A percentile compares a stretch with the other conserved stretches of the same genome.
Evolutionary conservation across 2,797 vertebrate species (phyloP).

Genomic region (Poeciliopsis gracilis): DNA sequence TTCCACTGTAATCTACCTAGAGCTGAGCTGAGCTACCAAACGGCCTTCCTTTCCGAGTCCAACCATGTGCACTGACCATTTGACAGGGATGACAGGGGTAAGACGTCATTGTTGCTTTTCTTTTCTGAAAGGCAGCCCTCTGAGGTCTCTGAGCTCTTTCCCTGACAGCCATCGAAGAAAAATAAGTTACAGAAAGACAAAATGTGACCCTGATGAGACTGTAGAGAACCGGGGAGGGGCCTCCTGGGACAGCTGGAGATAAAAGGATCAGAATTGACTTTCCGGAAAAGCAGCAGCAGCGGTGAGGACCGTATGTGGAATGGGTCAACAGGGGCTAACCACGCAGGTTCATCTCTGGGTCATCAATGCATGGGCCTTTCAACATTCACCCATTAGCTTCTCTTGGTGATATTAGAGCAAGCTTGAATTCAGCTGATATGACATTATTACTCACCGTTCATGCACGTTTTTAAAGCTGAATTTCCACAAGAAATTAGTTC

Average conservation of each 20-base stretch:
- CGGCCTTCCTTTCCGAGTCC: slow-evolving; percentile 27
- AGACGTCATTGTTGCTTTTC: slow-evolving; percentile 41
- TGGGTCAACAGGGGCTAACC: slow-evolving; percentile 59
- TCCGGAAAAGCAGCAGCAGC: slow-evolving; percentile 43
- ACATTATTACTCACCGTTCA: slow-evolving; percentile 13
- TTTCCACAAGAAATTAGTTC: not conserved
- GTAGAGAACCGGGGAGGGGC: slow-evolving; percentile 42
- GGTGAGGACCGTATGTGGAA: slow-evolving; percentile 30
- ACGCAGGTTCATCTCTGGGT: slow-evolving; percentile 47
- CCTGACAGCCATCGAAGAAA: slow-evolving; percentile 24
- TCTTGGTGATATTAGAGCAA: slow-evolving; percentile 29
- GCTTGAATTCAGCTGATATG: slow-evolving; percentile 18
- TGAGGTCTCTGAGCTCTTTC: slow-evolving; percentile 46
- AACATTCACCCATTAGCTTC: slow-evolving; percentile 30
- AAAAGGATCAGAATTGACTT: slow-evolving; percentile 62
- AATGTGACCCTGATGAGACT: slow-evolving; percentile 41
- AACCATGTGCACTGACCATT: slow-evolving; percentile 60
- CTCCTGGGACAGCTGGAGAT: slow-evolving; percentile 47
- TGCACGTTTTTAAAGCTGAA: not conserved
- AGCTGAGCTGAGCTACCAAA: slow-evolving; percentile 21
- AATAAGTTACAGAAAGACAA: slow-evolving; percentile 26
- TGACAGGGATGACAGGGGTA: slow-evolving; percentile 64
- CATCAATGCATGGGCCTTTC: slow-evolving; percentile 35
- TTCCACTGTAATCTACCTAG: slow-evolving; percentile 26
- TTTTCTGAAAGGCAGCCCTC: slow-evolving; percentile 45